Percentiles rank a stretch among this genome's conserved stretches.
Conservation (phyloP, 2,888 invertebrate species). For the Eilema sororculum region DNA sequence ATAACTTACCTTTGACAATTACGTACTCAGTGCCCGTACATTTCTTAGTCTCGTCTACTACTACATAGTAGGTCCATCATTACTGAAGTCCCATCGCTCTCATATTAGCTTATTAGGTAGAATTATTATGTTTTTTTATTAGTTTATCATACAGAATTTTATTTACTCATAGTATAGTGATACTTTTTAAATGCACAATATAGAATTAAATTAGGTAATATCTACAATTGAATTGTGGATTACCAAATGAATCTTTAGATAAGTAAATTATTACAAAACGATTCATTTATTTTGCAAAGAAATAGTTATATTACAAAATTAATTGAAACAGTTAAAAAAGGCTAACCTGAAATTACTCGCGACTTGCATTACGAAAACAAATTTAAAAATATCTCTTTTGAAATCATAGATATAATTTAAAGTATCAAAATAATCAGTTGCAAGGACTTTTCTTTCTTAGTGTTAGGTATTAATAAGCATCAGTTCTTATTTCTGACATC, state of each 20-base stretch:
- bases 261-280: background rate
- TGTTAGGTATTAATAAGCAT: background rate
- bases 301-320: background rate
- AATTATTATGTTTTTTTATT: too few species aligned
- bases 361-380: background rate
- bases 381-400: background rate
- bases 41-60: too few species aligned
- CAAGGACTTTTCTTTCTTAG: background rate
- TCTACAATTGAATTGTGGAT: background rate
- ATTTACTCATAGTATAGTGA: too few species aligned
- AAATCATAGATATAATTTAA: background rate
- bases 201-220: background rate
- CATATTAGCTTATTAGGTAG: too few species aligned
- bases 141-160: too few species aligned
- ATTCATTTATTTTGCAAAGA: background rate
- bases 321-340: background rate
- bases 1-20: too few species aligned
- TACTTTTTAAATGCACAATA: background rate
- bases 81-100: too few species aligned
- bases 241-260: background rate
- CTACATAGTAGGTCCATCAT: too few species aligned
- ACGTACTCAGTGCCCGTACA: too few species aligned
- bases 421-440: slow-evolving; percentile 2
- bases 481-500: background rate
- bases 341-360: background rate